phyloP scores from a whole-genome alignment of 2,888 invertebrate genomes.

The Empis stercorea region DNA sequence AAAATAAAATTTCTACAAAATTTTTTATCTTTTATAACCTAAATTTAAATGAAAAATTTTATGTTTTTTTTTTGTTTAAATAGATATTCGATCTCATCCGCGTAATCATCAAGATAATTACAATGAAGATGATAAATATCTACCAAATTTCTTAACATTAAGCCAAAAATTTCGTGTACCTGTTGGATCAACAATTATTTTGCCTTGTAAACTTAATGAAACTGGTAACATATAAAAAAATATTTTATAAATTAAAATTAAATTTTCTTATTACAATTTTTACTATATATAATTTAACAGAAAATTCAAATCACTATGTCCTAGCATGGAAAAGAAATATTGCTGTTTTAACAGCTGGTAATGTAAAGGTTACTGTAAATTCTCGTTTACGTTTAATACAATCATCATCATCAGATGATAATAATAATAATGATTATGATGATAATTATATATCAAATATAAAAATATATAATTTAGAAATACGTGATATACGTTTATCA shows the following conservation, averaged over 20 bases:
- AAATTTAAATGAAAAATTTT: too few species aligned
- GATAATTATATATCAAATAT: slow-evolving; percentile 13
- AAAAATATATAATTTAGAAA: slow-evolving; percentile 39
- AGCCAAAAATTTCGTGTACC: slow-evolving; percentile 37
- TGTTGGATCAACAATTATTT: slow-evolving; percentile 36
- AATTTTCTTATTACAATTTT: too few species aligned
- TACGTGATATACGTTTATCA: slow-evolving; percentile 38
- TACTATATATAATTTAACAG: too few species aligned
- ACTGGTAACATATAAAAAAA: slow-evolving; percentile 30
- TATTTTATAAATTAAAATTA: not conserved
- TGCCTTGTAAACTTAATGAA: slow-evolving; percentile 38
- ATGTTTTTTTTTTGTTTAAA: not conserved
- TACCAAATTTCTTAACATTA: slow-evolving; percentile 34
- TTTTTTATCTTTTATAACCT: too few species aligned
- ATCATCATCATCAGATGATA: too few species aligned
- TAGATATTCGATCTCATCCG: slow-evolving; percentile 11
- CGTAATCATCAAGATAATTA: slow-evolving; percentile 12
- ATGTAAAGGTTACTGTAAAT: slow-evolving; percentile 40
- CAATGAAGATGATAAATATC: slow-evolving; percentile 15
- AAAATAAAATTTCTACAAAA: too few species aligned
- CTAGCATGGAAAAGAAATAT: slow-evolving; percentile 41
- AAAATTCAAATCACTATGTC: slow-evolving; percentile 25
- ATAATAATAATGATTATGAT: too few species aligned
- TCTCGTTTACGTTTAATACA: slow-evolving; percentile 37
- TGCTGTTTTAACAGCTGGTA: slow-evolving; percentile 40